Evolutionary conservation across 2,888 invertebrate species (phyloP), one percentile per base, ranked within the genome.

Genomic region (Limnephilus auricula): DNA sequence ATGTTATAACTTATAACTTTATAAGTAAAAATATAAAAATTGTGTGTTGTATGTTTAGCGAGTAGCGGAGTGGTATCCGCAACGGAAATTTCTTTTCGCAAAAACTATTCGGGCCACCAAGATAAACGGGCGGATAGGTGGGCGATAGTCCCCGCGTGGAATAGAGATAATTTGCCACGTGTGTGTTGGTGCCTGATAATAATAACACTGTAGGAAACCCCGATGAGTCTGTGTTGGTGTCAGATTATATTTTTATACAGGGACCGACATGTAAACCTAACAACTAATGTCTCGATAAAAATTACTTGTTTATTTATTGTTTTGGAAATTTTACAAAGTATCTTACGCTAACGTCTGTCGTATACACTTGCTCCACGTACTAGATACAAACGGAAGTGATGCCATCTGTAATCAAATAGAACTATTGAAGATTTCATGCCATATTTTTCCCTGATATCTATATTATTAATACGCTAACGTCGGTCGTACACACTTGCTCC

Each of bases 11-110:
- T n/a, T n/a, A n/a, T n/a, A n/a, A n/a, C n/a, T n/a, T n/a, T n/a
- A n/a, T 6, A 1, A 65, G 1, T 65, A 25, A 25, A 25, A 65
- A 25, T 65, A 25, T 25, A 65, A 65, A 65, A 65, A n/a, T 25
- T 2, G 5, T 25, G 25, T 65, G 1, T 65, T 25, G 65, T 65
- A 25, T n/a, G 65, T 65, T 25, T 65, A 65, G 65, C 25, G 65
- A 65, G 65, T 25, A 65, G 65, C 65, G 25, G 3, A 65, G 6
- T 25, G 65, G 65, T 25, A 65, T 65, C 79, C n/a, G 84, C 65
- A 78, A 34, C 88, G 82, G 50, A 91, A 89, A 89, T 91, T 91
- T 89, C 84, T 89, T 91, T 91, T 84, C 45, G 79, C 91, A 89
- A 89, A 65, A 84, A 91, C 83, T 91, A 91, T 91, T 91, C 84